These are phyloP conservation scores for Thaumetopoea pityocampa DNA, from an alignment of 1,140 invertebrate species.

Conservation along the genomic window DNA sequence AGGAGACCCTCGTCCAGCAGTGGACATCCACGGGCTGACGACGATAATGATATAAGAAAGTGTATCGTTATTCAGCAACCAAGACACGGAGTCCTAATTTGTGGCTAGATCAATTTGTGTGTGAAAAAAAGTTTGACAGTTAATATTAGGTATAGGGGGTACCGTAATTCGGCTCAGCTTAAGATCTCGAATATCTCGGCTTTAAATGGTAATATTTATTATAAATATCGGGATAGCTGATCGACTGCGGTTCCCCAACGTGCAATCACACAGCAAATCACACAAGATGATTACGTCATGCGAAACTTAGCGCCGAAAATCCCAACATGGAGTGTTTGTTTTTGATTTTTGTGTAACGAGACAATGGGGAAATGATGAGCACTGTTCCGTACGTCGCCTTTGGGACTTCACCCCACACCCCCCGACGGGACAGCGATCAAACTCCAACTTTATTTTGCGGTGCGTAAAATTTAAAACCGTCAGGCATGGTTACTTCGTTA, in stretches of 20 bases:
- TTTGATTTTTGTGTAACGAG: slow-evolving; percentile 76
- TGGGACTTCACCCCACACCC: slow-evolving; percentile 68
- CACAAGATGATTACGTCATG: slow-evolving; percentile 55
- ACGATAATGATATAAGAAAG: too few species aligned
- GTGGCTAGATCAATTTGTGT: too few species aligned
- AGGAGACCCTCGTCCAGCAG: too few species aligned
- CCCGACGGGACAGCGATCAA: slow-evolving; percentile 33
- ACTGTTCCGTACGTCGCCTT: slow-evolving; percentile 56
- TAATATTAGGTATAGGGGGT: too few species aligned
- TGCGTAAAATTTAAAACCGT: slow-evolving; percentile 34
- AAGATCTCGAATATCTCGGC: too few species aligned
- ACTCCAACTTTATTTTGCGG: slow-evolving; percentile 35
- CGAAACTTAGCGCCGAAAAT: slow-evolving; percentile 64
- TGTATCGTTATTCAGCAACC: too few species aligned
- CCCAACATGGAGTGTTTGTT: slow-evolving; percentile 65
- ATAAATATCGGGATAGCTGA: slow-evolving; percentile 35
- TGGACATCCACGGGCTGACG: too few species aligned
- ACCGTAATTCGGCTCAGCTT: too few species aligned
- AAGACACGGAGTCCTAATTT: too few species aligned
- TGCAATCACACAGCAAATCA: slow-evolving; percentile 39
- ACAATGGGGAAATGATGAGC: slow-evolving; percentile 75
- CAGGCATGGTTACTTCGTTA: slow-evolving; percentile 26
- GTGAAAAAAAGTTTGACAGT: too few species aligned
- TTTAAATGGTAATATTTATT: too few species aligned
- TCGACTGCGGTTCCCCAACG: slow-evolving; percentile 44